phyloP scores from a whole-genome alignment of 64 coral and sea anemone species.

The Montipora cactus region DNA sequence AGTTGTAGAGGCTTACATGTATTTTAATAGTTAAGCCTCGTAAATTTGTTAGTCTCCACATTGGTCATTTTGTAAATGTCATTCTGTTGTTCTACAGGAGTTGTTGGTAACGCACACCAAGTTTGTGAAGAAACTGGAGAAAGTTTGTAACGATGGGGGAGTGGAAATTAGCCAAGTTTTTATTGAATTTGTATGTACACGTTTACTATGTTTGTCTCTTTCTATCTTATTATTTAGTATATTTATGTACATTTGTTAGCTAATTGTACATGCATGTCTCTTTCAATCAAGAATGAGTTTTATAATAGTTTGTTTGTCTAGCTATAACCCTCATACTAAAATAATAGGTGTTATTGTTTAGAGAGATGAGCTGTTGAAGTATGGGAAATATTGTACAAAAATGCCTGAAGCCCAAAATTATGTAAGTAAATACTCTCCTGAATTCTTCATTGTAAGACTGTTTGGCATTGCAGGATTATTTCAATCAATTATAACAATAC shows the following conservation, averaged over 20 bases:
- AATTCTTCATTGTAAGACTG: too few relatives aligned
- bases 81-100: constrained; percentile 58
- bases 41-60: not conserved
- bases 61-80: not conserved
- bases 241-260: not conserved
- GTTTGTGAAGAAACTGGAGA: constrained; percentile 79
- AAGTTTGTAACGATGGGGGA: constrained; percentile 49
- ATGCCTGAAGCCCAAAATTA: constrained; percentile 89
- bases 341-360: not conserved
- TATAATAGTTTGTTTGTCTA: too few relatives aligned
- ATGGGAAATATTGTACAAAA: constrained; percentile 95
- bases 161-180: constrained; percentile 76
- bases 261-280: not conserved
- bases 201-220: not conserved
- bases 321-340: not conserved
- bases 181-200: constrained; percentile 81
- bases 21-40: not conserved
- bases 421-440: constrained; percentile 25
- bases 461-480: too few relatives aligned
- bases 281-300: too few relatives aligned
- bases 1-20: too few relatives aligned
- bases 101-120: constrained; percentile 76
- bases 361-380: constrained; percentile 90
- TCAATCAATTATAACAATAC: too few relatives aligned
- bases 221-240: not conserved